phyloP scores from a whole-genome alignment of 2,797 vertebrate species.

The Danio tinwini region DNA sequence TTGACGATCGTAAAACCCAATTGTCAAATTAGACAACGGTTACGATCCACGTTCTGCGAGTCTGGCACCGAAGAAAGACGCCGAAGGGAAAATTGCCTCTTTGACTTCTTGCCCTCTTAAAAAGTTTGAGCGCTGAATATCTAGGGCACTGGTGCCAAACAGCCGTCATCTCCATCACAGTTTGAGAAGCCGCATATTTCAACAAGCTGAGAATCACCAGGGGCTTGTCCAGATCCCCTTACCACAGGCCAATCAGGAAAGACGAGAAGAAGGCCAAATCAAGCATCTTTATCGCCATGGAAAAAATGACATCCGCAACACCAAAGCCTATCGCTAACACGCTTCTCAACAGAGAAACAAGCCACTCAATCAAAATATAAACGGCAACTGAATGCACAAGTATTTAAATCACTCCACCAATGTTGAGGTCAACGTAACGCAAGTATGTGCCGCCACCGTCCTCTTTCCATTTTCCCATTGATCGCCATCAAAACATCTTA shows the following conservation, averaged over 20 bases:
- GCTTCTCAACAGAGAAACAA: slow-evolving; percentile 76
- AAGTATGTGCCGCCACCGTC: slow-evolving; percentile 23
- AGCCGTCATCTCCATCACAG: slow-evolving; percentile 64
- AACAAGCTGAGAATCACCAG: slow-evolving; percentile 58
- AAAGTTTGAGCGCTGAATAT: not conserved
- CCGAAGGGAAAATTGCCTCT: slow-evolving; percentile 13
- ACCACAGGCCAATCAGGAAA: slow-evolving; percentile 70
- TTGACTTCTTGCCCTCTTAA: slow-evolving; percentile 23
- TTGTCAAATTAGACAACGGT: slow-evolving; percentile 47
- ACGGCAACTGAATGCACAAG: slow-evolving; percentile 75
- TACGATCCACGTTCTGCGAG: slow-evolving; percentile 30
- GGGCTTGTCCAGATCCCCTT: slow-evolving; percentile 56
- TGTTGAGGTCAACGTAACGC: slow-evolving; percentile 8
- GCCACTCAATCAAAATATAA: slow-evolving; percentile 77
- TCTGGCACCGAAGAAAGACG: slow-evolving; percentile 13
- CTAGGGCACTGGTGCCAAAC: slow-evolving; percentile 60
- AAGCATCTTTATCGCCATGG: slow-evolving; percentile 49
- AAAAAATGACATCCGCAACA: slow-evolving; percentile 45
- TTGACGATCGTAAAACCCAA: slow-evolving; percentile 39
- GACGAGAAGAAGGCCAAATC: slow-evolving; percentile 64
- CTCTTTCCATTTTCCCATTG: slow-evolving; percentile 31
- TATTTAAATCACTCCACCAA: slow-evolving; percentile 68
- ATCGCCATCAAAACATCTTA: not conserved
- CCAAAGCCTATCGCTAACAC: slow-evolving; percentile 23
- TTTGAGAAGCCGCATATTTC: slow-evolving; percentile 55